Percentiles rank a stretch among this genome's conserved stretches.
Conservation (phyloP, 2,888 invertebrate species). For the Synanthedon tipuliformis region DNA sequence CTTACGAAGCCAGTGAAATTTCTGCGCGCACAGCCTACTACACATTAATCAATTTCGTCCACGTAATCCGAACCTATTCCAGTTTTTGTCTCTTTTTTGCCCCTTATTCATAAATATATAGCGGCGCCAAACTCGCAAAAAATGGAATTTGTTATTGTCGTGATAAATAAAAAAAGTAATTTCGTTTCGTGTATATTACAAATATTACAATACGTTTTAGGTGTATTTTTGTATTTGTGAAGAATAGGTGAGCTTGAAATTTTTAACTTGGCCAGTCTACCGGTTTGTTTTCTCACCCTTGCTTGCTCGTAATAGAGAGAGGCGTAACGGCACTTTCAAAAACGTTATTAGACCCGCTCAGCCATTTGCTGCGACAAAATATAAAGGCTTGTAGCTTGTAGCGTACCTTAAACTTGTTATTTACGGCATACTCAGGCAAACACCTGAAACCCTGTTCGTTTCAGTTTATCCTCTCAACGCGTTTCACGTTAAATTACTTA, state of each 20-base stretch:
- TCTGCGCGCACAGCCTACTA: slow-evolving; percentile 7
- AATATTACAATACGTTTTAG: too few relatives aligned
- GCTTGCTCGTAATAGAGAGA: slow-evolving; percentile 14
- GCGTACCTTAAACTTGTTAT: not conserved
- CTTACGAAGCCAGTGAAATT: slow-evolving; percentile 10
- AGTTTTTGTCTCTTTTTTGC: slow-evolving; percentile 10
- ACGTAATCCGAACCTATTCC: slow-evolving; percentile 17
- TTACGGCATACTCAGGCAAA: not conserved
- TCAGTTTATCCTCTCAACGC: not conserved
- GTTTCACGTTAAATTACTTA: not conserved
- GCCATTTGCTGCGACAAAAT: slow-evolving; percentile 20
- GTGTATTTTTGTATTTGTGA: too few relatives aligned
- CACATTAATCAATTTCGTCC: slow-evolving; percentile 21
- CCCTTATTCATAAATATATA: slow-evolving; percentile 1
- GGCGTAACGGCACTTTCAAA: slow-evolving; percentile 16
- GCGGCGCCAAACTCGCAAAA: not conserved
- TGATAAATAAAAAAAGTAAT: not conserved
- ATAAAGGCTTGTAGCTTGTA: slow-evolving; percentile 6
- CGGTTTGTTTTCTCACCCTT: not conserved
- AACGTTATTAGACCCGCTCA: slow-evolving; percentile 19
- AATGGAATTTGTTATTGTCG: not conserved
- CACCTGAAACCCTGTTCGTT: slow-evolving; percentile 2
- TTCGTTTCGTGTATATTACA: not conserved
- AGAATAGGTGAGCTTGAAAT: too few relatives aligned
- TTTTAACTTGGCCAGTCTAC: not conserved